phyloP scores from a whole-genome alignment of 2,113 vertebrate genomes.

The Xiphophorus maculatus region DNA sequence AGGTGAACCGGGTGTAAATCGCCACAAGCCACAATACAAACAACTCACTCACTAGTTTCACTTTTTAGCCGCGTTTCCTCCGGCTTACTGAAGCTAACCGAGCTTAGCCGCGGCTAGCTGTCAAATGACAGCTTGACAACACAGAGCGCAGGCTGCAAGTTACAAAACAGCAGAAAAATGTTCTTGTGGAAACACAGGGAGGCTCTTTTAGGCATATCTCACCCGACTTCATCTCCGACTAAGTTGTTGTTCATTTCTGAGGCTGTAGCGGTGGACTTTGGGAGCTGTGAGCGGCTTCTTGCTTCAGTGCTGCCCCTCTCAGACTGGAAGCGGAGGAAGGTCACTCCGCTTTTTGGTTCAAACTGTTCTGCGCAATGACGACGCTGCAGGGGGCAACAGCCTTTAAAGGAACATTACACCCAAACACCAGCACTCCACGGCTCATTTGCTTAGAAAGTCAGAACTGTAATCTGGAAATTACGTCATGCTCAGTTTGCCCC shows the following conservation, averaged over 20 bases:
- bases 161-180: background rate
- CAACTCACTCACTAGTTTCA: constrained; percentile 40
- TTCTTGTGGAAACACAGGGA: background rate
- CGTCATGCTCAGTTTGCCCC: background rate
- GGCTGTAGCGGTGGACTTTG: constrained; percentile 68
- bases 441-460: background rate
- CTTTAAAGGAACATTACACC: constrained; percentile 72
- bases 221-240: constrained; percentile 95
- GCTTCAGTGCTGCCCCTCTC: constrained; percentile 75
- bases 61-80: constrained; percentile 53
- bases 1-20: background rate
- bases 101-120: constrained; percentile 68
- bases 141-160: constrained; percentile 25
- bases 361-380: constrained; percentile 88
- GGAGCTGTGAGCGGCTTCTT: constrained; percentile 67
- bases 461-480: background rate
- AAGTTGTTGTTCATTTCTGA: constrained; percentile 92
- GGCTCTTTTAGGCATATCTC: constrained; percentile 64
- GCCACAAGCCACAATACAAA: background rate
- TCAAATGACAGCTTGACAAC: constrained; percentile 57
- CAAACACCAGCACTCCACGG: background rate
- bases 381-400: constrained; percentile 74
- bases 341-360: constrained; percentile 88
- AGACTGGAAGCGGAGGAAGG: constrained; percentile 83
- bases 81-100: constrained; percentile 62